phyloP scores from a whole-genome alignment of 2,797 vertebrate genomes.

The Erethizon dorsatum region DNA sequence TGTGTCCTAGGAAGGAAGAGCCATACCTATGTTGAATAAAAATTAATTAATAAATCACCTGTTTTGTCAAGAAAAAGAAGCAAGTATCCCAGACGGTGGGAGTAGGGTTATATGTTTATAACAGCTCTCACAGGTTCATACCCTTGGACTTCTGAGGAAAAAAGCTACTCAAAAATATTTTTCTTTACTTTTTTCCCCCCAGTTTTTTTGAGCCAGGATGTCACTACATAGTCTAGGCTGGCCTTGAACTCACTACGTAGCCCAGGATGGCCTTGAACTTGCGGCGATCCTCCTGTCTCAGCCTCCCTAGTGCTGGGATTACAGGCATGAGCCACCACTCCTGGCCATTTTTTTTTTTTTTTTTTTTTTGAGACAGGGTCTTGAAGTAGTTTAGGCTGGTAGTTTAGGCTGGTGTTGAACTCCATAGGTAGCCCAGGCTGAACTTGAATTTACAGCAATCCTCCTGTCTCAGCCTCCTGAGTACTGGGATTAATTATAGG shows the following conservation, averaged over 20 bases:
- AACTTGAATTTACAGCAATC: neutral
- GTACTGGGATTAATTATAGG: neutral
- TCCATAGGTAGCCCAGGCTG: neutral
- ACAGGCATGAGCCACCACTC: too few relatives aligned
- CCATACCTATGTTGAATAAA: neutral
- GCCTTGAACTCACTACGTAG: neutral
- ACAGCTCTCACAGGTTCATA: neutral
- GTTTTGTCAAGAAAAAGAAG: slow-evolving; percentile 24
- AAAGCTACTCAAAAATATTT: slow-evolving; percentile 38
- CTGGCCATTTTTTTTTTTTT: too few relatives aligned
- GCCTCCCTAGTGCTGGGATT: too few relatives aligned
- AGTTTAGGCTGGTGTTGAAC: neutral
- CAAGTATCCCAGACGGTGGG: neutral
- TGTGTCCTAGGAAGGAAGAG: slow-evolving; percentile 22
- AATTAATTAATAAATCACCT: slow-evolving; percentile 57
- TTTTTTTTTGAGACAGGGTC: neutral
- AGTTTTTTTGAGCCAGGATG: neutral
- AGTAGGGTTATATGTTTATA: neutral
- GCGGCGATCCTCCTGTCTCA: neutral
- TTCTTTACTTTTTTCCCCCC: neutral
- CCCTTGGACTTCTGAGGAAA: neutral
- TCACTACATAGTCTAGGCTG: neutral
- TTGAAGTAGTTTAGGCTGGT: neutral
- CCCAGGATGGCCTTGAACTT: neutral
- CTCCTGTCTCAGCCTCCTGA: neutral